Evolutionary conservation across 2,113 vertebrate genomes (phyloP), one percentile per base, ranked within the genome.

Genomic region (Thamnaconus septentrionalis): DNA sequence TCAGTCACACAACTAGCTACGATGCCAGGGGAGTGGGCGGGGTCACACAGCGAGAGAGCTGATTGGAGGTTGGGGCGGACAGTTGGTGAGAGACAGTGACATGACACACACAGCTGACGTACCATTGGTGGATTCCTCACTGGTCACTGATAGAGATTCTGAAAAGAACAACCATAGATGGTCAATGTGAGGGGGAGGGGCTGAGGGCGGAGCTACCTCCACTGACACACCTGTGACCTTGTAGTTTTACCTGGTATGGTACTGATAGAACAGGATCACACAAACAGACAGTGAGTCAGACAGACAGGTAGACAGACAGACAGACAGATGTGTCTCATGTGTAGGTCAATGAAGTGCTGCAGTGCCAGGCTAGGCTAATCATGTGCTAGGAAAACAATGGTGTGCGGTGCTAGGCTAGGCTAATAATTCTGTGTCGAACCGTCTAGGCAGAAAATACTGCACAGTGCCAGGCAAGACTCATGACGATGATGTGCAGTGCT

Each of bases 141-240:
- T 95, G 95, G 92, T 98, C 96, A 96, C 94, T 97, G 94, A 97
- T 93, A 93, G 94, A 97, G 93, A 97, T 97, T 97, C 95, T 98
- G 95, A 96, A 98, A 97, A 69, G 10, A 94, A 96, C 94, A 98
- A 96, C 92, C 94, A 73, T 91, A 94, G 59, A 72, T 75, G 73
- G 94, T 96, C 92, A 95, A 92, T 91, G 90, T 86, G 89, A 53
- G 62, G 54, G 42, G 50, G 53, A 3, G 42, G 48, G 31, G 41
- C 5, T 12, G 9, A 7, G 55, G 91, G 61, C 31, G 63, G 75
- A 55, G 56, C 70, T 65, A 54, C 50, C 57, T 66, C 60, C 41
- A 43, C 59, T 71, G 56, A 63, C 54, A 66, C 47, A 67, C 56
- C 67, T 76, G 66, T 66, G 51, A 65, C 4, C 60, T 63, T 64